Percentiles rank a stretch among this genome's conserved stretches.
These are phyloP conservation scores for Drosophila seguyi DNA, from an alignment of 1,140 invertebrate genomes.

Conservation along the genomic window DNA sequence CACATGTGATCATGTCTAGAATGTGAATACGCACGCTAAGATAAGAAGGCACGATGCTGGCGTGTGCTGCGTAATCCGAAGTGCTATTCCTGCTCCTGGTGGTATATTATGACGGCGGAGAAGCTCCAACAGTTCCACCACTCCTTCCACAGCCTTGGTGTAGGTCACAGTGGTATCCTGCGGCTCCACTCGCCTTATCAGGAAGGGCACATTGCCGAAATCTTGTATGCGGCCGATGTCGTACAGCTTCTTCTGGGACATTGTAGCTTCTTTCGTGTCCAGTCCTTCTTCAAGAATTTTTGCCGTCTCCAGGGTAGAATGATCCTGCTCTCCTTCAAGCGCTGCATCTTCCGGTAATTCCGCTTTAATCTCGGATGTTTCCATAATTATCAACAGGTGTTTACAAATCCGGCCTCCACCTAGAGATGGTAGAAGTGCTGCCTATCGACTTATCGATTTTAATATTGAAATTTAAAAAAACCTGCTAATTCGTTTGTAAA, in stretches of 20 bases:
- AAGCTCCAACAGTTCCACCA: slow-evolving; percentile 37
- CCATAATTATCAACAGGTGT: slow-evolving; percentile 27
- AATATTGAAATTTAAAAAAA: not conserved
- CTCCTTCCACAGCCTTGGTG: slow-evolving; percentile 18
- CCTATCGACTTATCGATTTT: slow-evolving; percentile 3
- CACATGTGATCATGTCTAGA: not conserved
- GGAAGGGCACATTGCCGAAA: slow-evolving; percentile 57
- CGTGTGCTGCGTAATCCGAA: slow-evolving; percentile 63
- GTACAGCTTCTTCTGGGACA: slow-evolving; percentile 34
- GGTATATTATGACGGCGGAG: slow-evolving; percentile 44
- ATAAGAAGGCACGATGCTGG: slow-evolving; percentile 64
- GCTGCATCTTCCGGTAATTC: slow-evolving; percentile 4
- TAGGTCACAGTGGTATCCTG: slow-evolving; percentile 59
- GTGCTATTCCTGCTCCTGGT: slow-evolving; percentile 49
- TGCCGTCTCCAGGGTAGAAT: not conserved
- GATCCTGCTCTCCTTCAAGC: not conserved
- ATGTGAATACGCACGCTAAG: slow-evolving; percentile 42
- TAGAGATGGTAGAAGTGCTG: not conserved
- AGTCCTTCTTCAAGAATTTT: not conserved
- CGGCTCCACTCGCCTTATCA: slow-evolving; percentile 66
- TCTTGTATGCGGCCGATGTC: slow-evolving; percentile 42
- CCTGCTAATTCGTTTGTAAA: too few relatives aligned
- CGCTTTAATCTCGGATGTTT: slow-evolving; percentile 14
- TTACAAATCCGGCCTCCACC: not conserved
- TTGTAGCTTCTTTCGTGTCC: not conserved